Evolutionary conservation across 2,797 vertebrate genomes (phyloP).

Genomic region (Bucorvus abyssinicus): DNA sequence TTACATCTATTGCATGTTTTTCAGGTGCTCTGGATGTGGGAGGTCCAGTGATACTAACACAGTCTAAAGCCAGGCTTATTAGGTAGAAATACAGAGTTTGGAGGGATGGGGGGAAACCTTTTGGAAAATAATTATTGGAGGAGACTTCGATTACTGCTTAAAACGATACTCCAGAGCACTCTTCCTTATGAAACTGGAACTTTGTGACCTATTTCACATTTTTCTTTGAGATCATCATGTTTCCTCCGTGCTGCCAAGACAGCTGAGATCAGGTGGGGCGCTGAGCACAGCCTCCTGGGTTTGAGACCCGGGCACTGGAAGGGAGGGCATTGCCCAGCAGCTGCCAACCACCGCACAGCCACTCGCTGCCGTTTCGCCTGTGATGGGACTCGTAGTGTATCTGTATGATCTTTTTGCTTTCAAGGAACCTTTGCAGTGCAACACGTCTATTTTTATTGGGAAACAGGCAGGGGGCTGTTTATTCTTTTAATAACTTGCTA

Average conservation of each 20-base stretch:
- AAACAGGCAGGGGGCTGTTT: background rate
- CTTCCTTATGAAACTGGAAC: background rate
- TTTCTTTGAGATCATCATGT: background rate
- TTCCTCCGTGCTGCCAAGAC: background rate
- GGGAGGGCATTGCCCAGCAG: background rate
- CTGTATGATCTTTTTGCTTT: background rate
- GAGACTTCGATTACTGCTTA: background rate
- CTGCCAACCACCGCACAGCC: background rate
- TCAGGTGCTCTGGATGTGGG: background rate
- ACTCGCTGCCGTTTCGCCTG: background rate
- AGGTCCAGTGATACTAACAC: background rate
- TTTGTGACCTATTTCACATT: background rate
- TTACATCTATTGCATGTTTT: background rate
- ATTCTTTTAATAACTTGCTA: background rate
- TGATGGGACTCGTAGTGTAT: background rate
- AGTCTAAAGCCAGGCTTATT: background rate
- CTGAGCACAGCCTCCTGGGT: background rate
- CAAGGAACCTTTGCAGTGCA: slow-evolving; percentile 8
- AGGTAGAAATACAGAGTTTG: background rate
- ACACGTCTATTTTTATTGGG: background rate
- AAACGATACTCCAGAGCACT: background rate
- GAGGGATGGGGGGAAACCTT: background rate
- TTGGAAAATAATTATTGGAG: background rate
- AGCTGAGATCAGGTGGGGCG: background rate
- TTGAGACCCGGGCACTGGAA: background rate